Base-by-base conservation (phyloP, 2,888 invertebrate species). In the Sphaeridia pumilis region DNA sequence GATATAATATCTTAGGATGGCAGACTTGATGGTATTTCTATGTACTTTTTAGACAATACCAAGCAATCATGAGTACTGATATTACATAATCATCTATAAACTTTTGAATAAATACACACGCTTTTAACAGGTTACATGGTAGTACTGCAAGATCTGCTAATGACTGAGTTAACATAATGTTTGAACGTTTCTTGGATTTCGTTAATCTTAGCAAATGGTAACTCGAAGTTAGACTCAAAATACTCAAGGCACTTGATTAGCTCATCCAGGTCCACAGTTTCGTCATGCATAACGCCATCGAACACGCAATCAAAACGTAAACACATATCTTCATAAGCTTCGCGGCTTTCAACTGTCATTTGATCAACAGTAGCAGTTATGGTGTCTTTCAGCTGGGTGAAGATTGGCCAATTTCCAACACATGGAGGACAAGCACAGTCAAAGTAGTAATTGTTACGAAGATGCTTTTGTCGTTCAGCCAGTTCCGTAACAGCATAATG, bases 391-490 rank as follows among this genome's bases (percentile, higher is more conserved):
- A 61, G 34, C 2, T 43, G 27, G 1, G 36, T 22, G 14, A 57
- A 49, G 26, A 24, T 48, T 24, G 85, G 83, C 81, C 84, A 88
- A 59, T 83, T 70, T 44, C 79, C 68, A 17, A 68, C 65, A 64
- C 93, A 93, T 0, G 88, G 81, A 64, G 76, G 74, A 68, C 93
- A 93, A 2, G 70, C 63, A 66, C 93, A 93, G 1, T 69, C 71
- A 68, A 93, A 93, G 67, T 78, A 82, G 72, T 88, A 93, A 69
- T 88, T 87, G 49, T 75, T 74, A 44, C 74, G 72, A 10, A 93
- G 73, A 27, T 74, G 72, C 5, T 70, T 64, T 60, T 77, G 78
- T 7, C 93, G 78, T 3, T 73, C 70, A 2, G 49, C 34, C 56
- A 73, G 76, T 21, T 72, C 64, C 69, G 79, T 78, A 1, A 85